Percentiles rank a stretch among this genome's conserved stretches.
These are phyloP conservation scores for Xenotilapia caudafasciata DNA, from an alignment of 2,113 vertebrate genomes.

Conservation along the genomic window DNA sequence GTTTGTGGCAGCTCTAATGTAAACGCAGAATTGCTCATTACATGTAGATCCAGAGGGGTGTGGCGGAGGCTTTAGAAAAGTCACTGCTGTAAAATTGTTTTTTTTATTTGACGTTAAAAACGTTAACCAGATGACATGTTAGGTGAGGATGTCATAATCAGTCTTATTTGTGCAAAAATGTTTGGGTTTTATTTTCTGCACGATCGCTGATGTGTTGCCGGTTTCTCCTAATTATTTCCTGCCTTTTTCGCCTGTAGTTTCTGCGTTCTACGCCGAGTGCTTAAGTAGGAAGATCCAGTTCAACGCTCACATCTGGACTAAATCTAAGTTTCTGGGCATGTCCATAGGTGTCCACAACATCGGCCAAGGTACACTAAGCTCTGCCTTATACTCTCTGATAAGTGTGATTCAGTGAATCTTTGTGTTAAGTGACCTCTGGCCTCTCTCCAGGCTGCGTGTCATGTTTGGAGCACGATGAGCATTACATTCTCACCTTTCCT, in stretches of 20 bases:
- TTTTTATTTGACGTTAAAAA: neutral
- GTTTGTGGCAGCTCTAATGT: neutral
- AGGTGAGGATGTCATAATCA: neutral
- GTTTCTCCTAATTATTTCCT: neutral
- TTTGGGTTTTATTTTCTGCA: neutral
- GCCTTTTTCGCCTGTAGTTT: constrained; percentile 73
- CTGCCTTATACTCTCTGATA: neutral
- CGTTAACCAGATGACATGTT: neutral
- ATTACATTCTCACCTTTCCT: constrained; percentile 97
- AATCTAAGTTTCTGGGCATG: constrained; percentile 98
- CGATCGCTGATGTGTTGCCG: neutral
- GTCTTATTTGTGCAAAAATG: neutral
- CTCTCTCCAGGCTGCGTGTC: constrained; percentile 85
- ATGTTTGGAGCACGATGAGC: constrained; percentile 93
- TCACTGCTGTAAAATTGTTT: accelerated
- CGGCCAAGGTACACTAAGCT: constrained; percentile 82
- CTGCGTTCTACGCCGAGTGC: constrained; percentile 98
- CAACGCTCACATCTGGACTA: constrained; percentile 99
- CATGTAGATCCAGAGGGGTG: neutral
- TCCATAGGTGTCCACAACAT: constrained; percentile 99
- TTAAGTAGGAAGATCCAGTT: constrained; percentile 95
- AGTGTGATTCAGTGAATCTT: neutral
- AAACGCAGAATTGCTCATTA: neutral
- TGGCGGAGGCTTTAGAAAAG: neutral
- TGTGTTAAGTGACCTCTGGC: neutral